A percentile compares a stretch with the other conserved stretches of the same genome.
These are phyloP conservation scores for Lutraria rhynchaena DNA, from an alignment of 1,140 invertebrate genomes.

Conservation along the genomic window DNA sequence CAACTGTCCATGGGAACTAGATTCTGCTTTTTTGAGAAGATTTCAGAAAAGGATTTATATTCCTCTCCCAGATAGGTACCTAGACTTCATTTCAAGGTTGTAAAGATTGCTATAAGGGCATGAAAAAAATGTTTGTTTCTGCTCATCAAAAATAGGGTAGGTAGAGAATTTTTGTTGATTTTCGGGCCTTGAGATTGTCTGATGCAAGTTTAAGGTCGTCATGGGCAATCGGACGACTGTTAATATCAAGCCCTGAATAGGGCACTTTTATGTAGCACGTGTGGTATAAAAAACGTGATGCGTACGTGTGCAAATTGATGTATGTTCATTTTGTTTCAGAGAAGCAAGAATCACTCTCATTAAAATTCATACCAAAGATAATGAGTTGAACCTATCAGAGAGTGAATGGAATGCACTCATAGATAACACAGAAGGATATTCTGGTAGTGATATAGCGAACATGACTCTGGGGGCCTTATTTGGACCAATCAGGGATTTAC, in stretches of 20 bases:
- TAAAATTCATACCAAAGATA: conserved; percentile 74
- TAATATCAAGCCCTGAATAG: no score
- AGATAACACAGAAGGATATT: conserved; percentile 83
- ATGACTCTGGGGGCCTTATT: conserved; percentile 83
- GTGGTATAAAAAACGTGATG: no score
- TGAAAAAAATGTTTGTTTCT: no score
- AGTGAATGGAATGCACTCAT: conserved; percentile 82
- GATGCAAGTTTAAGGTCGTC: no score
- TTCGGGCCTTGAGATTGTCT: no score
- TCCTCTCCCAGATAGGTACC: conserved; percentile 83
- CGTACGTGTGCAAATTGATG: no score
- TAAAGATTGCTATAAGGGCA: no score
- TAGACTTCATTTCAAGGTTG: background rate
- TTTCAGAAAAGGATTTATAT: conserved; percentile 86
- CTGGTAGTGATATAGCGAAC: conserved; percentile 85
- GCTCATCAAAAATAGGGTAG: no score
- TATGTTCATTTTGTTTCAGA: conserved; percentile 69
- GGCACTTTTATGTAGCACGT: no score
- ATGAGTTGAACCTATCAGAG: conserved; percentile 66
- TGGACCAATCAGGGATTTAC: conserved; percentile 83
- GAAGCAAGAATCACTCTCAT: conserved; percentile 78
- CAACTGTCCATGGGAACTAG: conserved; percentile 87
- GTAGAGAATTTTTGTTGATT: no score
- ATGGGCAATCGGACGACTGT: no score
- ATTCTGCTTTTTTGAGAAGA: conserved; percentile 85